These are phyloP conservation scores for Octomys mimax DNA, from an alignment of 2,797 vertebrate species.

Conservation along the genomic window DNA sequence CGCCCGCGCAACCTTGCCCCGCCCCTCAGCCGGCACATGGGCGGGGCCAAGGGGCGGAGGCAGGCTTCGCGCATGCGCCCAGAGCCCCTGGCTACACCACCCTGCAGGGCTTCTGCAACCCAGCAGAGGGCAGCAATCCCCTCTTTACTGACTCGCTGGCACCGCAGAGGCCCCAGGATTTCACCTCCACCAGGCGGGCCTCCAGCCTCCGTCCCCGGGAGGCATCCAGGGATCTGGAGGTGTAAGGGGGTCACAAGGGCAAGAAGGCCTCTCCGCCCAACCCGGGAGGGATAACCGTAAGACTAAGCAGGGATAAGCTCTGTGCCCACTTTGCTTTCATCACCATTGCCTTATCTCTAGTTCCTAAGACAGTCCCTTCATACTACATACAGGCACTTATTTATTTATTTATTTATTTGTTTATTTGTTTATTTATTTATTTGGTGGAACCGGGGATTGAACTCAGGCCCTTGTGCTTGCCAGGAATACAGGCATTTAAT, in stretches of 20 bases:
- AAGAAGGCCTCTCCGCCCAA: constrained; percentile 69
- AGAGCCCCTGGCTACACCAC: not conserved
- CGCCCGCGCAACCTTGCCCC: not conserved
- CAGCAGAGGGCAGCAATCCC: constrained; percentile 75
- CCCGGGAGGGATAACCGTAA: not conserved
- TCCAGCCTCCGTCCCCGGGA: constrained; percentile 41
- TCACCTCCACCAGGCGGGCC: not conserved
- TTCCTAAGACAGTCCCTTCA: not conserved
- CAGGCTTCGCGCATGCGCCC: constrained; percentile 31
- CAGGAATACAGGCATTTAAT: constrained; percentile 7
- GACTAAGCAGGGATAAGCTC: not conserved
- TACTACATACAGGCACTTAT: no score
- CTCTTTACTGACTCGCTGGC: not conserved
- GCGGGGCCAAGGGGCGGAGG: constrained; percentile 45
- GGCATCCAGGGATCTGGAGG: constrained; percentile 5
- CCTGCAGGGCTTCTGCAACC: constrained; percentile 27
- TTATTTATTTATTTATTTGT: no score
- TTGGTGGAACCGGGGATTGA: no score
- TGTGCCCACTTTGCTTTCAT: not conserved
- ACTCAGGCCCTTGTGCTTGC: no score
- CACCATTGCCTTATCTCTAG: not conserved
- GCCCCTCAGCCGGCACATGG: not conserved
- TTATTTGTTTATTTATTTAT: no score
- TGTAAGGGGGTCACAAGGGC: not conserved
- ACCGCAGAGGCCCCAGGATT: not conserved